Evolutionary conservation across 2,113 vertebrate species (phyloP).

Genomic region (Ia io): DNA sequence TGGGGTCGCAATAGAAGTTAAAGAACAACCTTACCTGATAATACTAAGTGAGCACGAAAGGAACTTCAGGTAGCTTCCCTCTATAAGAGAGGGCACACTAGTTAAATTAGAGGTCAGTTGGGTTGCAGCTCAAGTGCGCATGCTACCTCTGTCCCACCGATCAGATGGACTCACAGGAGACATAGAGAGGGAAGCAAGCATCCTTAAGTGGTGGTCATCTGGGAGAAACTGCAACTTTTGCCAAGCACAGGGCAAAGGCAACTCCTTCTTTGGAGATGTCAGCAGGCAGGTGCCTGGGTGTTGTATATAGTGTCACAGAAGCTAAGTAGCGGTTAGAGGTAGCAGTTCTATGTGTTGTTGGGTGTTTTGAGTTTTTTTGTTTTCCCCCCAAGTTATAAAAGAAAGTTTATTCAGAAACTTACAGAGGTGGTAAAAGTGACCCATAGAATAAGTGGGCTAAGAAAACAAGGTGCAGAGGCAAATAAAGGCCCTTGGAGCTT

Average conservation of each 20-base stretch:
- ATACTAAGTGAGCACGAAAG: background rate
- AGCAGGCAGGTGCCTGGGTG: background rate
- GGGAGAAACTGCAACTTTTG: background rate
- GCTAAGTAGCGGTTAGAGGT: background rate
- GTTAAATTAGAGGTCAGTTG: background rate
- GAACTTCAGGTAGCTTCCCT: background rate
- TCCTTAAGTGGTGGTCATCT: background rate
- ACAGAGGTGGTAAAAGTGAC: background rate
- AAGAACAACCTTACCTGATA: background rate
- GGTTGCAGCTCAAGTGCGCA: background rate
- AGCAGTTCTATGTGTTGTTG: background rate
- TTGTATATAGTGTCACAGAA: background rate
- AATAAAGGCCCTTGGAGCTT: background rate
- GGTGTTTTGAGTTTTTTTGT: too few relatives aligned
- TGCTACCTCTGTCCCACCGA: background rate
- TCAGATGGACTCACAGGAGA: background rate
- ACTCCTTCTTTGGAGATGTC: background rate
- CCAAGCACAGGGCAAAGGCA: background rate
- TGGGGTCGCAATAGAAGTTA: background rate
- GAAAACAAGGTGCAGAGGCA: background rate
- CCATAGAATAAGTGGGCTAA: background rate
- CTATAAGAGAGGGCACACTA: background rate
- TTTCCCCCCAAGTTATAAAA: background rate
- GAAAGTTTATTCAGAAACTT: background rate
- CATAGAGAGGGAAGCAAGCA: background rate